Evolutionary conservation across 2,797 vertebrate genomes (phyloP), one percentile per base, ranked within the genome.

Genomic region (Sebastes cheni): DNA sequence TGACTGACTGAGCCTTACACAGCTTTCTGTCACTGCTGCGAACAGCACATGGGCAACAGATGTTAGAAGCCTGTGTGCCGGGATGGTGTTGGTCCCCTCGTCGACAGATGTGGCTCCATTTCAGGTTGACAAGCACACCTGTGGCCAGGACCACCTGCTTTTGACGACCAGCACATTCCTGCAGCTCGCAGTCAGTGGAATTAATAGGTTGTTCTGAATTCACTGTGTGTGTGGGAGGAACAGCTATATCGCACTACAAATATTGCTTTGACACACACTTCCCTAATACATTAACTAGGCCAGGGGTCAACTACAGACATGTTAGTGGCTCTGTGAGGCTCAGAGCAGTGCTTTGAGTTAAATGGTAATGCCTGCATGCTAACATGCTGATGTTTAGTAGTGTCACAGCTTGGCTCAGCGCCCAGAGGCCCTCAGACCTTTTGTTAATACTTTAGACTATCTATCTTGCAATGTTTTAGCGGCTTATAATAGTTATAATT

Each of bases 111-210:
- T 80, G 77, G 81, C 73, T 91, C 29, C 11, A 16, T 88, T 86
- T 83, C 67, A 72, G 85, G 80, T 80, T 84, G 78, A 81, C 67
- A 77, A 89, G 89, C 88, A 88, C 91, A 95, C 89, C 90, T 93
- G 91, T 91, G 88, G 87, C 75, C 55, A 8, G 82, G 81, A 91
- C 92, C 90, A 92, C 89, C 92, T 87, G 91, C 80, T 81, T 90
- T 74, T 75, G 59, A 84, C 39, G 46, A 78, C 74, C 80, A 52
- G 80, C 84, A 67, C 84, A 89, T 91, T 91, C 86, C 75, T 77
- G 81, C 56, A 36, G 80, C 78, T 67, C 7, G 4, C 61, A 70
- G 79, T 76, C 68, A 68, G 70, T 68, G 73, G 72, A 80, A 82
- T 75, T 52, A 86, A 81, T 65, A 52, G 46, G 54, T 8, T 79